Evolutionary conservation across 1,140 invertebrate species (phyloP), one percentile per base, ranked within the genome.

Genomic region (Dufourea novaeangliae): DNA sequence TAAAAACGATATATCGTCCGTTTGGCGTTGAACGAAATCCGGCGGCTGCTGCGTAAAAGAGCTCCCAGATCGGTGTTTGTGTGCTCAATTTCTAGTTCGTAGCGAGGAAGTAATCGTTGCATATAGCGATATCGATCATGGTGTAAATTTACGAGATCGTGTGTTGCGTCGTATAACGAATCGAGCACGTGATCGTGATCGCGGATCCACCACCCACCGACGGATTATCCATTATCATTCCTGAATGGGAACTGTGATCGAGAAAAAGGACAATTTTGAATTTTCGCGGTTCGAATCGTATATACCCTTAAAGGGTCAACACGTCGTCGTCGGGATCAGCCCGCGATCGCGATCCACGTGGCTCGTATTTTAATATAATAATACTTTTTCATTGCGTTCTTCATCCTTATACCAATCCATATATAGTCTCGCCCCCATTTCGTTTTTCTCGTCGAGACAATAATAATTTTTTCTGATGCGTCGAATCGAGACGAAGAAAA

Each of bases 51-150:
- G 46, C 46, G 37, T 72, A 62, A 70, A 80, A 66, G n/a, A n/a
- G 67, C 66, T 57, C 52, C 77, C 75, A 73, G 68, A 86, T 87
- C 78, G 78, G 78, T 81, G 62, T 86, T 83, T 89, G 85, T 81
- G 88, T 90, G 88, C 89, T 90, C 88, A 89, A 90, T 87, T 69
- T 69, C 62, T 89, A 89, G 85, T 85, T 82, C n/a, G 72, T 89
- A 87, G 84, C 66, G 74, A 78, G 14, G 22, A 39, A 17, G 59
- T 73, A 82, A 50, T 17, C 46, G 7, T 78, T 82, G 72, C 72
- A 66, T 71, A 52, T 59, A 56, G 67, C 34, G 66, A 67, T n/a
- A 0, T 59, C 66, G 44, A 76, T 44, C 46, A 17, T n/a, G 39
- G 17, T 27, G 14, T 80, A 79, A 44, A 79, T 22, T 61, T 62